Evolutionary conservation across 2,797 vertebrate genomes (phyloP), one percentile per base, ranked within the genome.

Genomic region (Oreochromis grahami): DNA sequence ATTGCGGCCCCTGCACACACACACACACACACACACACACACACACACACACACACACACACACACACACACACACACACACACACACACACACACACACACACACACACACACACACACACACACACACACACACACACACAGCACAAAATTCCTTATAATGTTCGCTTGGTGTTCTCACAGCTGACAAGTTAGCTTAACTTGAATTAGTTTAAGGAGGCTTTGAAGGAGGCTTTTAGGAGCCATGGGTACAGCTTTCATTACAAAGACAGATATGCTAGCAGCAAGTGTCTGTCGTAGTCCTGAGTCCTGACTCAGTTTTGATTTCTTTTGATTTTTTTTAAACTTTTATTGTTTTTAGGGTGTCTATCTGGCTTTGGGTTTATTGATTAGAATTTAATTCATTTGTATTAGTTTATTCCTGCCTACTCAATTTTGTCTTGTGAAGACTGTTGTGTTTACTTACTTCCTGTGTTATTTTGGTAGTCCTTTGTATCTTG

Each of bases 81-180:
- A 21, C 21, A 68, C 10, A 38, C 43, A 14, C 19, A 2, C 10
- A 65, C 21, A 76, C 26, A 34, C 10, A 38, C 43, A 14, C 19
- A 2, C 10, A 65, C 21, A 76, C 26, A 34, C 10, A 38, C 43
- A 14, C 19, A 2, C 10, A 65, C 21, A 76, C 26, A 34, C 10
- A 38, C 43, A 14, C 19, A 2, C 10, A 65, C 21, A 76, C 26
- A 34, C 6, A 58, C 32, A 34, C 32, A 11, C n/a, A 21, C 21
- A 68, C 9, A 43, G 77, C 56, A 84, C 79, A 91, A 89, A 91
- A 91, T 79, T 84, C 70, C 41, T 65, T 19, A 11, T 45, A n/a
- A 3, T 43, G 80, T 87, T 86, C 76, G 41, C 78, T 82, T 41
- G 26, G 17, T 65, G 88, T 81, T 65, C 65, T 91, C 80, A 82